phyloP scores from a whole-genome alignment of 2,888 invertebrate genomes.

The Agriopis aurantiaria region DNA sequence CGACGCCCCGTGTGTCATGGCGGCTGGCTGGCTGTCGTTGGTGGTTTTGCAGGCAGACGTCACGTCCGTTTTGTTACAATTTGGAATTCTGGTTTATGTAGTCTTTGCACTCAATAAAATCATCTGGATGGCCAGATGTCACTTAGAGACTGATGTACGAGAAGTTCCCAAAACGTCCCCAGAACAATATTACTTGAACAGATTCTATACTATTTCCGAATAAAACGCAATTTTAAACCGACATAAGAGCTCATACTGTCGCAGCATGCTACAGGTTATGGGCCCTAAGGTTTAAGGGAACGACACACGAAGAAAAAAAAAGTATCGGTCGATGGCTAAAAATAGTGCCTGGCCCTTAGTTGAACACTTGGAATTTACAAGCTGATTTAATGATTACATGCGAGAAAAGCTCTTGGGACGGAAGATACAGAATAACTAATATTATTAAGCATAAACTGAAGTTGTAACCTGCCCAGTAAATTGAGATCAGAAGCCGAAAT shows the following conservation, averaged over 20 bases:
- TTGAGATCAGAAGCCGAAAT: not conserved
- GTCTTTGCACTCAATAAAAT: too few relatives aligned
- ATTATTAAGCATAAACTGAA: not conserved
- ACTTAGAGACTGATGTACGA: too few relatives aligned
- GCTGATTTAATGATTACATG: conserved; percentile 72
- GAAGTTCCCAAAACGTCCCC: too few relatives aligned
- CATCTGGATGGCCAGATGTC: too few relatives aligned
- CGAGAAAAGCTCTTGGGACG: conserved; percentile 30
- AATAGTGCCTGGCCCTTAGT: conserved; percentile 78
- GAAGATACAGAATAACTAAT: not conserved
- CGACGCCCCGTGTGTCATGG: too few relatives aligned
- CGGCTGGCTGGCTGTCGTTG: too few relatives aligned
- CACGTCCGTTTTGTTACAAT: too few relatives aligned
- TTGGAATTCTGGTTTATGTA: too few relatives aligned
- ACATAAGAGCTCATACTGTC: conserved; percentile 5
- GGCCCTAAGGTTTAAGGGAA: conserved; percentile 61
- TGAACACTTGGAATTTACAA: conserved; percentile 79
- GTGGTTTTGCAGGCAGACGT: too few relatives aligned
- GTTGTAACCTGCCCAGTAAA: not conserved
- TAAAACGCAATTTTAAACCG: too few relatives aligned
- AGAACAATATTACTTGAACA: too few relatives aligned
- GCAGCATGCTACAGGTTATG: conserved; percentile 35
- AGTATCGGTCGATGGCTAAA: conserved; percentile 69
- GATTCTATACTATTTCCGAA: too few relatives aligned
- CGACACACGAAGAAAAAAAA: conserved; percentile 65